Base-by-base conservation (phyloP, 2,797 vertebrate species). In the Coendou prehensilis region DNA sequence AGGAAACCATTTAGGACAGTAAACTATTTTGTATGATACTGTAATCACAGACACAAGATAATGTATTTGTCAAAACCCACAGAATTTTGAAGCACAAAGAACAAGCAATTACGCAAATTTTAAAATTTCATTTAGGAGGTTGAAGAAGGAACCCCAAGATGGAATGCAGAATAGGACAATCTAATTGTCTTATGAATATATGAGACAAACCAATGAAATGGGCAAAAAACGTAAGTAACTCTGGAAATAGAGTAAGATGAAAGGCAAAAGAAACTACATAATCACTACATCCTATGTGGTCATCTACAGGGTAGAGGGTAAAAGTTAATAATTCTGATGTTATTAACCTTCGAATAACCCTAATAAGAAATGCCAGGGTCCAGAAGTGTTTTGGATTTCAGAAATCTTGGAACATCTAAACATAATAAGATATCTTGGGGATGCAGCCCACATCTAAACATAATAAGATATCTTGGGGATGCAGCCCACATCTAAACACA, bases 151-250 rank as follows among this genome's bases (percentile, higher is more conserved):
- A 91, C 26, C 41, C n/a, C 69, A 89, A 30, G 59, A 92, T 69
- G 61, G 33, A 71, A 71, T 26, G 52, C 18, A 91, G 52, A 93
- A 81, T 67, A 57, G 11, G 33, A 80, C 57, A 64, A 81, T 64
- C 18, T 89, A 52, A 61, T 7, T 91, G 6, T 22, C 33, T 75
- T 71, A 96, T n/a, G 57, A 92, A 78, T 33, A 45, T 33, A 80
- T 61, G 33, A 93, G 56, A 80, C 37, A 89, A 85, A 81, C 76
- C 64, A 69, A 41, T 37, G n/a, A 88, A 96, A 76, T 10, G 20
- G 28, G 7, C 41, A 22, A 2, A 30, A 61, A 56, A 63, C 41
- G 23, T 52, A 91, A 47, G 30, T 81, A 71, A 71, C 22, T 56
- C 28, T 47, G 13, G 18, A 81, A 69, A 81, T 4, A 33, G 47